Conservation (phyloP, 2,888 invertebrate genomes). For the Ellobium chinense region DNA sequence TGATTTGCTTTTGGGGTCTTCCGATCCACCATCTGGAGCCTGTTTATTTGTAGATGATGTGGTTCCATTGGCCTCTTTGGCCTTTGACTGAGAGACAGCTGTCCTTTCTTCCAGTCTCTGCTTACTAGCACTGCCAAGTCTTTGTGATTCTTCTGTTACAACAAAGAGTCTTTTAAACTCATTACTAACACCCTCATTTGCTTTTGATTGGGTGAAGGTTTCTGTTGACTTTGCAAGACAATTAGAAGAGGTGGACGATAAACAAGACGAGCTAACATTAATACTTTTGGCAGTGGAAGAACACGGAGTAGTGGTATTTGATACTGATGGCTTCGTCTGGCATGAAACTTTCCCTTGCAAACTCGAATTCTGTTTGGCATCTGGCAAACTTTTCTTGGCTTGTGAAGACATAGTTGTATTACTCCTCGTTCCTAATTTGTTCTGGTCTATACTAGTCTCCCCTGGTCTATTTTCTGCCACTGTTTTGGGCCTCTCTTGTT, state of each 20-base stretch:
- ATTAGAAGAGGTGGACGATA: not conserved
- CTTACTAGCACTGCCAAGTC: not conserved
- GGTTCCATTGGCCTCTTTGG: not conserved
- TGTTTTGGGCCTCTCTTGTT: not conserved
- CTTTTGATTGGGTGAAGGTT: not conserved
- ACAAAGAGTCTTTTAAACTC: not conserved
- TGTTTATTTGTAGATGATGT: no score
- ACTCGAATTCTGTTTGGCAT: no score
- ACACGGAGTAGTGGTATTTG: not conserved
- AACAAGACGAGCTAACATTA: not conserved
- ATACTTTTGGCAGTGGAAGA: not conserved
- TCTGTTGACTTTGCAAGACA: no score
- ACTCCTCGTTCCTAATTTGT: no score
- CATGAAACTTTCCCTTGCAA: not conserved
- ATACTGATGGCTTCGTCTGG: no score
- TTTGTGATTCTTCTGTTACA: constrained; percentile 12
- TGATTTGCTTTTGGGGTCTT: not conserved
- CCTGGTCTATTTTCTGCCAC: not conserved
- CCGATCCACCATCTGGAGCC: not conserved
- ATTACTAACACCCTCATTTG: not conserved
- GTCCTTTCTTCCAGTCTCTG: not conserved
- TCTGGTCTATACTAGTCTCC: no score
- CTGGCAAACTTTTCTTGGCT: no score
- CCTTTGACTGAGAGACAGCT: not conserved
- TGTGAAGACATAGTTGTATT: no score